Evolutionary conservation across 2,113 vertebrate species (phyloP).

Genomic region (Bothrops jararaca): DNA sequence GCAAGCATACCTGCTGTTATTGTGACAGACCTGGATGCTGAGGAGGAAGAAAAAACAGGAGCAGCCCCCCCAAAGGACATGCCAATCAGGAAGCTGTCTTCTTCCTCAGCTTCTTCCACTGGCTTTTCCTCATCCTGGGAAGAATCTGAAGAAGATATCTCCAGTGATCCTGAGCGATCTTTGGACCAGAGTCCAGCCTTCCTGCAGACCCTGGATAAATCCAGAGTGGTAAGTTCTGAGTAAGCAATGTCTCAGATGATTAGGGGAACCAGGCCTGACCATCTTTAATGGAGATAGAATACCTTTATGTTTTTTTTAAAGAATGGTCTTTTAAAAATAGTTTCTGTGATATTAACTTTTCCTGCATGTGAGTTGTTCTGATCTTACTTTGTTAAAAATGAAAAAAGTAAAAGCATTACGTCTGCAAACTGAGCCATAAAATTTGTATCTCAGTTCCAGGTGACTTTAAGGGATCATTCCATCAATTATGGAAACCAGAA

Average conservation of each 20-base stretch:
- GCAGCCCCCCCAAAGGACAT: slow-evolving; percentile 65
- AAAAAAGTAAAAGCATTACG: not conserved
- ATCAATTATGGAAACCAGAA: not conserved
- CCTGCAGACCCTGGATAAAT: slow-evolving; percentile 83
- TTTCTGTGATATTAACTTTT: not conserved
- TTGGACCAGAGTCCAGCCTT: slow-evolving; percentile 79
- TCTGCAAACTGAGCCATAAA: not conserved
- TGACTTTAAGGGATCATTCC: not conserved
- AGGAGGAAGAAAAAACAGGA: slow-evolving; percentile 69
- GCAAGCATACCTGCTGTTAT: slow-evolving; percentile 84
- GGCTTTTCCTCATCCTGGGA: slow-evolving; percentile 98
- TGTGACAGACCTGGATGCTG: slow-evolving; percentile 84
- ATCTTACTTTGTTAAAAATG: not conserved
- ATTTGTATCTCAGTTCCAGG: not conserved
- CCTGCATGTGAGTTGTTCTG: not conserved
- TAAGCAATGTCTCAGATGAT: not conserved
- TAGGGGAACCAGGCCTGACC: not conserved
- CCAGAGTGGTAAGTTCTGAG: slow-evolving; percentile 83
- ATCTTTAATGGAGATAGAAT: not conserved
- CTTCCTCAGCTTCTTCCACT: slow-evolving; percentile 92
- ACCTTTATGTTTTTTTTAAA: not conserved
- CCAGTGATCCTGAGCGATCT: slow-evolving; percentile 89
- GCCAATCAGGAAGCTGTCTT: slow-evolving; percentile 87
- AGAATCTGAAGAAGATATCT: slow-evolving; percentile 95
- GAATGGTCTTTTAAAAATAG: not conserved